Evolutionary conservation across 2,113 vertebrate genomes (phyloP).

Genomic region (Rhinoptilus africanus): DNA sequence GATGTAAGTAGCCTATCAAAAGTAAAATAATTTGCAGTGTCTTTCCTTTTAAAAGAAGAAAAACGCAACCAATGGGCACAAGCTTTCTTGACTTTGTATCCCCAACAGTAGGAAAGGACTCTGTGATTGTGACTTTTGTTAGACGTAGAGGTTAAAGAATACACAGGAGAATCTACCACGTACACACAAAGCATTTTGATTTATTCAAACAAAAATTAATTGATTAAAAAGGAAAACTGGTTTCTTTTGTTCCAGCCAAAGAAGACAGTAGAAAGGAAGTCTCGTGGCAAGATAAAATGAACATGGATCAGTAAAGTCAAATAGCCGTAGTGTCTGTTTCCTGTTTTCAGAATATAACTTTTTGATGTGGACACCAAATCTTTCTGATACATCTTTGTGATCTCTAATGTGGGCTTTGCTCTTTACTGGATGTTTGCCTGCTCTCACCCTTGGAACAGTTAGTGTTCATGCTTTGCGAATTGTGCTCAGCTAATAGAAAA

Average conservation of each 20-base stretch:
- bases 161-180: neutral
- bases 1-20: neutral
- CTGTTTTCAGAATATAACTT: constrained; percentile 1
- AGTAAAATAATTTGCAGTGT: neutral
- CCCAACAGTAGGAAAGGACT: neutral
- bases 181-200: neutral
- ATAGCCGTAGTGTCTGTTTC: constrained; percentile 36
- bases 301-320: constrained; percentile 46
- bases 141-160: neutral
- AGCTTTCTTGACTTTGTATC: neutral
- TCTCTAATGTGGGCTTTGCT: constrained; percentile 27
- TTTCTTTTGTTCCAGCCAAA: constrained; percentile 71
- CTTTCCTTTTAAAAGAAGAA: neutral
- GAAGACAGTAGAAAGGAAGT: constrained; percentile 68
- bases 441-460: neutral
- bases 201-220: neutral
- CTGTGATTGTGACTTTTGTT: neutral
- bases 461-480: constrained; percentile 28
- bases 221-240: constrained; percentile 44
- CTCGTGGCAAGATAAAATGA: constrained; percentile 67
- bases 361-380: constrained; percentile 10
- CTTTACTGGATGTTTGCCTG: constrained; percentile 1
- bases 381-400: neutral
- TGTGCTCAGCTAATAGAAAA: constrained; percentile 18
- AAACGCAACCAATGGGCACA: neutral